phyloP scores from a whole-genome alignment of 2,797 vertebrate species.

The Pogonophryne albipinna region DNA sequence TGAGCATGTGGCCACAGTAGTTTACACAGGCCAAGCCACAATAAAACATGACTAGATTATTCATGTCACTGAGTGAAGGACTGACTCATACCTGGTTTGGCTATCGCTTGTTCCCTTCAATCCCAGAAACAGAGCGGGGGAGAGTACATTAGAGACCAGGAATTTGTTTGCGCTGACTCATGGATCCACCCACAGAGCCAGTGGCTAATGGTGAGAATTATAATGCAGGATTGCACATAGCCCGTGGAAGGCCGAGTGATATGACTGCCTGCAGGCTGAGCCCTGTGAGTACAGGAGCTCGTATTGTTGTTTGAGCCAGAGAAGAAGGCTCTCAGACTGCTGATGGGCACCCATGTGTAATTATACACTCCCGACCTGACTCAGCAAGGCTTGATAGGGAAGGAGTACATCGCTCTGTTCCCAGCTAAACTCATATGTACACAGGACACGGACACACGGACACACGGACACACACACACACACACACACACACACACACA shows the following conservation, averaged over 20 bases:
- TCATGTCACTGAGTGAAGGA: slow-evolving; percentile 41
- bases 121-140: slow-evolving; percentile 47
- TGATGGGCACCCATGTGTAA: slow-evolving; percentile 81
- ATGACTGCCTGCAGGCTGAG: slow-evolving; percentile 53
- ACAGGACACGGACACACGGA: no score
- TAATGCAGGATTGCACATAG: slow-evolving; percentile 61
- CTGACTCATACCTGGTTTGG: slow-evolving; percentile 61
- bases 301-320: slow-evolving; percentile 57
- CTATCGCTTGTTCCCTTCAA: slow-evolving; percentile 43
- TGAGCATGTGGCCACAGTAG: slow-evolving; percentile 24
- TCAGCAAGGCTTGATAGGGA: slow-evolving; percentile 73
- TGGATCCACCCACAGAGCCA: slow-evolving; percentile 56
- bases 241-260: slow-evolving; percentile 45
- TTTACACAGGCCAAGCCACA: slow-evolving; percentile 59
- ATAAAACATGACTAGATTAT: slow-evolving; percentile 53
- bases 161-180: slow-evolving; percentile 74
- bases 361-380: slow-evolving; percentile 77
- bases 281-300: slow-evolving; percentile 56
- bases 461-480: slow-evolving; percentile 20
- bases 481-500: slow-evolving; percentile 15
- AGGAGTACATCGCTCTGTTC: slow-evolving; percentile 64
- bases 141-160: slow-evolving; percentile 50
- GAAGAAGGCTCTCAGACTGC: slow-evolving; percentile 68
- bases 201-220: slow-evolving; percentile 63
- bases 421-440: slow-evolving; percentile 46